Conservation (phyloP, 2,888 invertebrate species). For the Drosophila merina region DNA sequence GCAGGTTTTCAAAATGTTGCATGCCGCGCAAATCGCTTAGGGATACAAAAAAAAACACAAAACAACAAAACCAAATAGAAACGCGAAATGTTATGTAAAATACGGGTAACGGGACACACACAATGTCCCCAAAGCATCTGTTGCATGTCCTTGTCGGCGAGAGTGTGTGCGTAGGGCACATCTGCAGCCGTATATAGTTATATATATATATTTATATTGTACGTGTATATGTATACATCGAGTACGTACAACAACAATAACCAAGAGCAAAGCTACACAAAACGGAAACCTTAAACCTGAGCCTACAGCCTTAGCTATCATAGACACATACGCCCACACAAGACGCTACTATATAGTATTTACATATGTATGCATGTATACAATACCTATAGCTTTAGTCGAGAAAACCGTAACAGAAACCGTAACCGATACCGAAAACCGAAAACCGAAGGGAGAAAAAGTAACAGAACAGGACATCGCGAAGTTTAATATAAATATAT, state of each 20-base stretch:
- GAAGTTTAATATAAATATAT: constrained; percentile 11
- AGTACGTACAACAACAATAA: constrained; percentile 36
- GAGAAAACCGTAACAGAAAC: constrained; percentile 31
- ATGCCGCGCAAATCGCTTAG: constrained; percentile 30
- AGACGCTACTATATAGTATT: constrained; percentile 24
- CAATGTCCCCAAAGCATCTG: constrained; percentile 24
- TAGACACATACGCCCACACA: constrained; percentile 18
- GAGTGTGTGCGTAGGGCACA: constrained; percentile 16
- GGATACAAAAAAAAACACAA: not conserved
- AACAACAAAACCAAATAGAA: constrained; percentile 7
- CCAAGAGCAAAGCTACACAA: constrained; percentile 22
- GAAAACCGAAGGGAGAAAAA: constrained; percentile 12
- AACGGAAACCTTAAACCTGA: constrained; percentile 28
- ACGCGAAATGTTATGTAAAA: constrained; percentile 30
- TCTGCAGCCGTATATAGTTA: constrained; percentile 13
- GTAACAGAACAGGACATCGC: constrained; percentile 10
- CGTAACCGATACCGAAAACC: constrained; percentile 43
- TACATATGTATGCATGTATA: constrained; percentile 28
- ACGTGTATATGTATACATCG: constrained; percentile 12
- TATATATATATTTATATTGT: constrained; percentile 21
- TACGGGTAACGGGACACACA: constrained; percentile 43
- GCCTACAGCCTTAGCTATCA: constrained; percentile 40
- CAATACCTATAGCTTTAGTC: constrained; percentile 43
- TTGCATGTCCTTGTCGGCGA: constrained; percentile 42
- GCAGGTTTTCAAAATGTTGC: constrained; percentile 46